Conservation (phyloP, 2,888 invertebrate genomes). For the Mactromeris polynyma region DNA sequence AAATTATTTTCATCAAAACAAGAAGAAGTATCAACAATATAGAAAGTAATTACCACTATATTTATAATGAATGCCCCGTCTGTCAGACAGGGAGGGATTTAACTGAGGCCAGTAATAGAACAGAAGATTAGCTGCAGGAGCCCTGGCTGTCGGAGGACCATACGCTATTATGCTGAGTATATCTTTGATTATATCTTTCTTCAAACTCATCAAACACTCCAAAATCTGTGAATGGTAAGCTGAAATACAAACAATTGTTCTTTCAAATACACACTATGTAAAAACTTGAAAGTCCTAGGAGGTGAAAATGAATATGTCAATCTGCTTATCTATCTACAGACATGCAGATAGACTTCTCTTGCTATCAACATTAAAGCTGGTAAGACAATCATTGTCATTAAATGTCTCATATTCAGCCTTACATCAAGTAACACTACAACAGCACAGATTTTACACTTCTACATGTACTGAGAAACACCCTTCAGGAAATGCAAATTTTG, state of each 20-base stretch:
- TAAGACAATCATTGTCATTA: too few relatives aligned
- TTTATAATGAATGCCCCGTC: slow-evolving; percentile 85
- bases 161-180: slow-evolving; percentile 98
- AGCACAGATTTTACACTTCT: too few relatives aligned
- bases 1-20: neutral
- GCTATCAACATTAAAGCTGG: too few relatives aligned
- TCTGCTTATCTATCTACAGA: too few relatives aligned
- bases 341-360: too few relatives aligned
- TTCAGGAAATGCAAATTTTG: too few relatives aligned
- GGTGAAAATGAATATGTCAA: too few relatives aligned
- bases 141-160: slow-evolving; percentile 96
- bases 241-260: slow-evolving; percentile 84
- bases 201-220: slow-evolving; percentile 98
- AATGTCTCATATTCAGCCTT: too few relatives aligned
- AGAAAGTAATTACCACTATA: slow-evolving; percentile 81
- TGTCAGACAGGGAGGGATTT: slow-evolving; percentile 96
- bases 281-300: too few relatives aligned
- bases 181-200: slow-evolving; percentile 96
- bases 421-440: too few relatives aligned
- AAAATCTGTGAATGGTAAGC: slow-evolving; percentile 98
- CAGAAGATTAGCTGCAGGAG: slow-evolving; percentile 98
- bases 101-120: slow-evolving; percentile 99
- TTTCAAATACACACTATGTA: too few relatives aligned
- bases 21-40: neutral
- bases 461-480: too few relatives aligned